Evolutionary conservation across 1,140 invertebrate species (phyloP).

Genomic region (honey bee (Apis mellifera)): Amel_HAv3.1 CM009935.2:13179001-13179500

Average conservation of each 20-base stretch:
- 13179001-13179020: constrained; percentile 64
- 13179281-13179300: no score
- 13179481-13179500: constrained; percentile 11
- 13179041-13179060: constrained; percentile 55
- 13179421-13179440: neutral
- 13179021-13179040: constrained; percentile 60
- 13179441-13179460: neutral
- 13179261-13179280: constrained; percentile 35
- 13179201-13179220: constrained; percentile 78
- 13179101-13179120: constrained; percentile 22
- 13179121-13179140: constrained; percentile 17
- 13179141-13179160: constrained; percentile 49
- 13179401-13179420: neutral
- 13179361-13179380: neutral
- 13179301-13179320: no score
- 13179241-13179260: constrained; percentile 70
- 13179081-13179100: neutral
- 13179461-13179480: constrained; percentile 34
- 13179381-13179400: neutral
- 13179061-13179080: constrained; percentile 1
- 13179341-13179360: neutral
- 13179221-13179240: constrained; percentile 70
- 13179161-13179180: constrained; percentile 67
- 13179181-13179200: constrained; percentile 77
- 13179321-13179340: no score